Base-by-base conservation (phyloP, 2,113 vertebrate species). In the Vombatus ursinus region DNA sequence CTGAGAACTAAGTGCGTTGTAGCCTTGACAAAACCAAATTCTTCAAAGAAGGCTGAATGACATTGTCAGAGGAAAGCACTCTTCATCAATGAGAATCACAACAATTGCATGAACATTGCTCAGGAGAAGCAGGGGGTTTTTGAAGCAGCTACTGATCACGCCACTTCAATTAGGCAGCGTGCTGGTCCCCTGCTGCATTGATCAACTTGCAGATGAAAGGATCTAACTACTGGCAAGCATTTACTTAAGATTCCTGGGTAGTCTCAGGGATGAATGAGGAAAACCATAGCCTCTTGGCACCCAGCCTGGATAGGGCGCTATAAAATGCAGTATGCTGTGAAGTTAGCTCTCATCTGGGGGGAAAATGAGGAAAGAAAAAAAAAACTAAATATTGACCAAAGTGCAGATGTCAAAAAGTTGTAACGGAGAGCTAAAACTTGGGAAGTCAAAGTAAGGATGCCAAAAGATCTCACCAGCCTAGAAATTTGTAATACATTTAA, bases 241-340 rank as follows among this genome's bases (percentile, higher is more conserved):
- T 96, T 90, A 96, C 93, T 96, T 96, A 91, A 97, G 97, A 97
- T 96, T 94, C 53, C 92, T 96, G 94, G 93, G 97, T 97, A 94
- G 97, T 95, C 91, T 92, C 92, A 47, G 44, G 95, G 91, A 91
- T 91, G 92, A 97, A 97, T 91, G 90, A 94, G 95, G 93, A 84
- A 19, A 44, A 25, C 93, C 92, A 90, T 54, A 53, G 95, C 96
- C 57, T 91, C 49, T 92, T 95, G 49, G 57, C 77, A 92, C 91
- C 95, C 90, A 0, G 31, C 49, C 24, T 53, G 61, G 90, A 54
- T 89, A 68, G 90, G 91, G 8, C 89, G 93, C 91, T 53, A 51
- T 90, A 93, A 96, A 96, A 93, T 92, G 93, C 31, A 96, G 28
- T 28, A 19, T 22, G n/a, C 5, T 84, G 5, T 84, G 19, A 31